A percentile compares a stretch with the other conserved stretches of the same genome.
Conservation (phyloP, 2,888 invertebrate genomes). For the Margaritifera margaritifera region DNA sequence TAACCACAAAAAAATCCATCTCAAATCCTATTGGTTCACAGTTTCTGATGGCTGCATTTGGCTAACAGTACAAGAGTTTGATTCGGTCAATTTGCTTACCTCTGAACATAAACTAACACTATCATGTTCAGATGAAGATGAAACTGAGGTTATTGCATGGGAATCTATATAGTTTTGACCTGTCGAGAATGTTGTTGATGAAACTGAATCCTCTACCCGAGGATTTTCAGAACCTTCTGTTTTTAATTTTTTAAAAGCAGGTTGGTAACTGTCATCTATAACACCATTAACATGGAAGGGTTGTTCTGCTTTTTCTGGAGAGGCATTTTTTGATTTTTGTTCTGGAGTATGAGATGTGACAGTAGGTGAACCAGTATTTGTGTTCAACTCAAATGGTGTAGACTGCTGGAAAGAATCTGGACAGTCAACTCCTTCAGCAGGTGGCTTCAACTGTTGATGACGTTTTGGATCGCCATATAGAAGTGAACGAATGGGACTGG, state of each 20-base stretch:
- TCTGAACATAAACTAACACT: no score
- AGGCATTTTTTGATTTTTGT: slow-evolving; percentile 22
- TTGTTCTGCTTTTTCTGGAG: slow-evolving; percentile 19
- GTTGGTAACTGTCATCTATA: slow-evolving; percentile 25
- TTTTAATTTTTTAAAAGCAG: slow-evolving; percentile 38
- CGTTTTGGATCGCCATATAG: slow-evolving; percentile 74
- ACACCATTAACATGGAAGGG: slow-evolving; percentile 21
- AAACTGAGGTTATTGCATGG: slow-evolving; percentile 25
- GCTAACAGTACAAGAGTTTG: no score
- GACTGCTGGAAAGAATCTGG: slow-evolving; percentile 24
- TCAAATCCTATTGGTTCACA: no score
- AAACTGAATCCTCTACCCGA: slow-evolving; percentile 15
- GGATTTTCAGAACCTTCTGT: slow-evolving; percentile 19
- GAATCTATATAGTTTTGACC: slow-evolving; percentile 38
- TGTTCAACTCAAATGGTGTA: slow-evolving; percentile 30
- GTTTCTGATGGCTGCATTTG: no score
- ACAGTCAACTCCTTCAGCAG: slow-evolving; percentile 20
- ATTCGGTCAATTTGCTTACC: no score
- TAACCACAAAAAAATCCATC: no score
- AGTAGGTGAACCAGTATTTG: slow-evolving; percentile 42
- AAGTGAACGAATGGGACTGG: slow-evolving; percentile 80
- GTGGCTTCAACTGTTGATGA: slow-evolving; percentile 57
- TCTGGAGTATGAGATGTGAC: slow-evolving; percentile 27
- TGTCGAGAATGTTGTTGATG: slow-evolving; percentile 29
- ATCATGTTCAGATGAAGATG: no score